These are phyloP conservation scores for Aulostomus chinensis DNA, from an alignment of 2,797 vertebrate genomes.

Conservation along the genomic window DNA sequence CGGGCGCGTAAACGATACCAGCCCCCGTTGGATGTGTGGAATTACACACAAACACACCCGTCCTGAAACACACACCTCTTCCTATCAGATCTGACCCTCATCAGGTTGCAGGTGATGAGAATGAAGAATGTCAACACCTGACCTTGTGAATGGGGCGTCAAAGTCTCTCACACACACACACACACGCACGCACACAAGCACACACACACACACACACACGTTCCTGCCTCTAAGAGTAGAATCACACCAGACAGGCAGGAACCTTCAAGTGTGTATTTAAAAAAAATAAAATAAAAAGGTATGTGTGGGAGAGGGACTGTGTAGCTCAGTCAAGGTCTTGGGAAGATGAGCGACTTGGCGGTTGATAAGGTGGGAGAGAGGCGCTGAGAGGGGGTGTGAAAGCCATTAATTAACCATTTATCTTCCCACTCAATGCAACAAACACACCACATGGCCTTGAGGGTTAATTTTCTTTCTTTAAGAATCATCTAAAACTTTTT, in stretches of 20 bases:
- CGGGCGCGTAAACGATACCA: conserved; percentile 14
- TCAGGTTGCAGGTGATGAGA: conserved; percentile 39
- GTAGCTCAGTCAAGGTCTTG: conserved; percentile 33
- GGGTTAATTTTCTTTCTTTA: too few species aligned
- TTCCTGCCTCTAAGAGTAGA: neutral
- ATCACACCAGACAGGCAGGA: conserved; percentile 2
- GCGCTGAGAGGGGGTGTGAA: neutral
- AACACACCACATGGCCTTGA: neutral
- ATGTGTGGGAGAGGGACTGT: conserved; percentile 6
- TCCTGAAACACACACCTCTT: conserved; percentile 4
- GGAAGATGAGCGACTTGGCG: conserved; percentile 12
- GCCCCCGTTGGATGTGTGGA: conserved; percentile 12
- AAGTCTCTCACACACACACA: neutral
- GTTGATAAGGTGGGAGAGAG: conserved; percentile 6
- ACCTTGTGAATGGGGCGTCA: conserved; percentile 11
- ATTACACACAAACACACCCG: conserved; percentile 20
- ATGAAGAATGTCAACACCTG: conserved; percentile 47
- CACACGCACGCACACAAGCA: too few species aligned
- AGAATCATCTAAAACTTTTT: too few species aligned
- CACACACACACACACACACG: too few species aligned
- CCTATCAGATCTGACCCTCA: conserved; percentile 31
- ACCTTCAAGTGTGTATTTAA: neutral
- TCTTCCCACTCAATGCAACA: neutral
- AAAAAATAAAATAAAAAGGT: neutral
- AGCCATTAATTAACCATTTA: neutral